Conservation (phyloP, 2,888 invertebrate genomes). For the Lithophane leautieri region DNA sequence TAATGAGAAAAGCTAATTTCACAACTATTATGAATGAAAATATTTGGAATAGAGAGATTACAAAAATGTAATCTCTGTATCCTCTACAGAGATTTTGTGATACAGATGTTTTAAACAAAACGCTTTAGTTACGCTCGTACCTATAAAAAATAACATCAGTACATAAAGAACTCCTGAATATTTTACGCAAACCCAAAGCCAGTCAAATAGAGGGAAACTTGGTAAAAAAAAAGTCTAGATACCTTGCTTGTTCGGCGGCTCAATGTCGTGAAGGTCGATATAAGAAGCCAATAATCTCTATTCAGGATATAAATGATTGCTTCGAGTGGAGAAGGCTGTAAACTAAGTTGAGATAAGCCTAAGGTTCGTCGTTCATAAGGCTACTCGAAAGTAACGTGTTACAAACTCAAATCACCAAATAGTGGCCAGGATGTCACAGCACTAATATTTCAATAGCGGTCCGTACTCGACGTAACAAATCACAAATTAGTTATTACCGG, state of each 20-base stretch:
- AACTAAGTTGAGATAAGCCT: slow-evolving; percentile 37
- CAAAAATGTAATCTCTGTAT: not conserved
- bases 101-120: slow-evolving; percentile 9
- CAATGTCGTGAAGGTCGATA: slow-evolving; percentile 41
- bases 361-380: not conserved
- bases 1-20: not conserved
- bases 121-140: not conserved
- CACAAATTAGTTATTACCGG: not conserved
- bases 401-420: not conserved
- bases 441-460: too few relatives aligned
- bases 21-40: not conserved
- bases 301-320: slow-evolving; percentile 48
- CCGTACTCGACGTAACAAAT: not conserved
- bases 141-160: slow-evolving; percentile 40
- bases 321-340: slow-evolving; percentile 27
- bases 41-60: not conserved
- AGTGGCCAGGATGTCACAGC: too few relatives aligned
- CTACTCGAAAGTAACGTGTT: not conserved
- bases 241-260: slow-evolving; percentile 18
- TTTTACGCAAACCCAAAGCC: slow-evolving; percentile 27
- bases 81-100: not conserved
- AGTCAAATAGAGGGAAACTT: slow-evolving; percentile 32
- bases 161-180: slow-evolving; percentile 34
- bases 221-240: slow-evolving; percentile 43
- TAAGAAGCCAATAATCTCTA: slow-evolving; percentile 47